Conservation (phyloP, 1,140 invertebrate species). For the Himalopsyche phryganea region DNA sequence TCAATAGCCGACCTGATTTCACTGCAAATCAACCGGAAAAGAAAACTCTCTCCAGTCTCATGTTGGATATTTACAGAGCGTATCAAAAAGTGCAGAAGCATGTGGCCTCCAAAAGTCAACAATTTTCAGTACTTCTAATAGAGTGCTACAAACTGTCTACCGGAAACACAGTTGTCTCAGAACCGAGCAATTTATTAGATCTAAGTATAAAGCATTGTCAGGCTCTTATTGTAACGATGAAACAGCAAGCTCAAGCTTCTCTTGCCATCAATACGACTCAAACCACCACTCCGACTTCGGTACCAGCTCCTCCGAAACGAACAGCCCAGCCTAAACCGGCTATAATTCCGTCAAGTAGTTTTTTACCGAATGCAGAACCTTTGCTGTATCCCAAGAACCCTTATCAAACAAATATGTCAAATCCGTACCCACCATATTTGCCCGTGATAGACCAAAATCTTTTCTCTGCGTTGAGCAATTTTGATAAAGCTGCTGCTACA, state of each 20-base stretch:
- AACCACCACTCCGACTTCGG: background rate
- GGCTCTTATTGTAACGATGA: conserved; percentile 38
- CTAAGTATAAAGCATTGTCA: conserved; percentile 48
- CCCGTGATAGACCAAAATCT: conserved; percentile 22
- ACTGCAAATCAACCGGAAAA: conserved; percentile 45
- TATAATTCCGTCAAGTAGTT: conserved; percentile 13
- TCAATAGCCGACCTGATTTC: conserved; percentile 45
- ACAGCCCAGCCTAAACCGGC: conserved; percentile 11
- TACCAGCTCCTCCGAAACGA: conserved; percentile 1
- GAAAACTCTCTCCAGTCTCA: conserved; percentile 48
- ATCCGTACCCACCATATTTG: conserved; percentile 19
- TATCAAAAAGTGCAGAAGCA: conserved; percentile 61
- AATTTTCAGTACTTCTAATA: conserved; percentile 56
- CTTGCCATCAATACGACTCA: background rate
- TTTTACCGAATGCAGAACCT: conserved; percentile 22
- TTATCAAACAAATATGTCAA: conserved; percentile 14
- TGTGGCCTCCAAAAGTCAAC: conserved; percentile 52
- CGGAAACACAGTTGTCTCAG: conserved; percentile 37
- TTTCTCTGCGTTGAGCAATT: conserved; percentile 21
- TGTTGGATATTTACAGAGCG: conserved; percentile 62
- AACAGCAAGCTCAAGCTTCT: conserved; percentile 38
- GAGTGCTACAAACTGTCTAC: conserved; percentile 58
- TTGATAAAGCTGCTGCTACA: conserved; percentile 12
- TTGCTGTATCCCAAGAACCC: conserved; percentile 7
- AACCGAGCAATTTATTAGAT: conserved; percentile 47